These are phyloP conservation scores for Cremastinae sp. DNA, from an alignment of 2,888 invertebrate species.

Conservation along the genomic window DNA sequence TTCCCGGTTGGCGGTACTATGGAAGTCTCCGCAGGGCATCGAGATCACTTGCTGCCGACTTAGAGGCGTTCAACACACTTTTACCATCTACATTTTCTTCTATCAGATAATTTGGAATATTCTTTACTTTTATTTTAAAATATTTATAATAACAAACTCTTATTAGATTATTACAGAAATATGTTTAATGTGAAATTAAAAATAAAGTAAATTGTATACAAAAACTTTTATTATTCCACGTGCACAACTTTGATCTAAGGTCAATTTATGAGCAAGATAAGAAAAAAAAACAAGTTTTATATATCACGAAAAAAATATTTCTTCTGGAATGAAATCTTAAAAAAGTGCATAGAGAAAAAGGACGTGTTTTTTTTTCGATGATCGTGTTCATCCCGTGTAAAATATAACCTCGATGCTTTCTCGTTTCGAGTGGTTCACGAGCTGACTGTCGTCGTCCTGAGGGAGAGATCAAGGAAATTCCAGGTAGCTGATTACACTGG, in stretches of 20 bases:
- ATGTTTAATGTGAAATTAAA: no score
- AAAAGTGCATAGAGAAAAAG: not conserved
- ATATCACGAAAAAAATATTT: no score
- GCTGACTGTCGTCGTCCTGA: constrained; percentile 60
- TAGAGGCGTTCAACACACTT: constrained; percentile 34
- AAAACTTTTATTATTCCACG: no score
- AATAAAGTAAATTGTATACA: no score
- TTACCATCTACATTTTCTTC: not conserved
- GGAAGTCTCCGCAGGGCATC: constrained; percentile 46
- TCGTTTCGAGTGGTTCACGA: constrained; percentile 35
- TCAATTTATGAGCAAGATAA: no score
- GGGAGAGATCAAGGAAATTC: constrained; percentile 71
- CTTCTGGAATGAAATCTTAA: not conserved
- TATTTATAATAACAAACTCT: no score
- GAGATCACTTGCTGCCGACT: constrained; percentile 51
- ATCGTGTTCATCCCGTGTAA: constrained; percentile 19
- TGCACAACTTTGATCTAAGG: no score
- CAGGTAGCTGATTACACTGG: constrained; percentile 69
- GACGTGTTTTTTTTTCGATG: constrained; percentile 5
- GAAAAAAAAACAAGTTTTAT: no score
- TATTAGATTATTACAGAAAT: no score
- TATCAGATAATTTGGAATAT: constrained; percentile 2
- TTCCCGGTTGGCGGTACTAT: constrained; percentile 43
- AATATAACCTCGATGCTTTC: constrained; percentile 17
- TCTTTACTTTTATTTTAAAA: no score